Percentiles rank a stretch among this genome's conserved stretches.
Conservation (phyloP, 2,797 vertebrate genomes). For the Enteromius argenteus region DNA sequence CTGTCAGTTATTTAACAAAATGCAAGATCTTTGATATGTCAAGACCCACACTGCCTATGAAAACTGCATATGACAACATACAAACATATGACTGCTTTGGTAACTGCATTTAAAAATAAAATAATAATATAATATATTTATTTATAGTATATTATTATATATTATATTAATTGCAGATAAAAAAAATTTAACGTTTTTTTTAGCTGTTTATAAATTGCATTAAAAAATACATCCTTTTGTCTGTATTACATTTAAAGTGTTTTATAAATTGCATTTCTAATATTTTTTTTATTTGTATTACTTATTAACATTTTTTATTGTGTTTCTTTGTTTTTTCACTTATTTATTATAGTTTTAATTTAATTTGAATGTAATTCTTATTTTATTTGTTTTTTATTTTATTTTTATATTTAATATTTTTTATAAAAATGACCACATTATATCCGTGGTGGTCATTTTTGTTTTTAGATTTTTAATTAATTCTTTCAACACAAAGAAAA, state of each 20-base stretch:
- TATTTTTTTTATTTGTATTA: no score
- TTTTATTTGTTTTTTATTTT: no score
- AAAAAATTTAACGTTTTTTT: background rate
- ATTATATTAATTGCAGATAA: background rate
- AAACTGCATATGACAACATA: background rate
- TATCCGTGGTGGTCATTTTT: no score
- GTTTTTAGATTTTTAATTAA: background rate
- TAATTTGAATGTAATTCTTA: no score
- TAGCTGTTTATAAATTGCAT: background rate
- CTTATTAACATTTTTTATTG: background rate
- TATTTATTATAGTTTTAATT: background rate
- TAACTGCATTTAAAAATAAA: background rate
- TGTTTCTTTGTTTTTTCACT: background rate
- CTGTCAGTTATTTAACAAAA: background rate
- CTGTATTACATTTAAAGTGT: background rate
- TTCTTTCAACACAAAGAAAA: background rate
- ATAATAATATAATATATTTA: background rate
- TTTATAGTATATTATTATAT: no score
- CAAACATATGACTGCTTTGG: background rate
- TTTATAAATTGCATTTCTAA: background rate
- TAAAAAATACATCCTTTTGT: background rate
- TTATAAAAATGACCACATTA: no score
- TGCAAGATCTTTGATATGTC: no score
- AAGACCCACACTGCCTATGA: background rate
- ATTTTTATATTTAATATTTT: no score